Conservation (phyloP, 2,888 invertebrate species). For the Neoaliturus tenellus region DNA sequence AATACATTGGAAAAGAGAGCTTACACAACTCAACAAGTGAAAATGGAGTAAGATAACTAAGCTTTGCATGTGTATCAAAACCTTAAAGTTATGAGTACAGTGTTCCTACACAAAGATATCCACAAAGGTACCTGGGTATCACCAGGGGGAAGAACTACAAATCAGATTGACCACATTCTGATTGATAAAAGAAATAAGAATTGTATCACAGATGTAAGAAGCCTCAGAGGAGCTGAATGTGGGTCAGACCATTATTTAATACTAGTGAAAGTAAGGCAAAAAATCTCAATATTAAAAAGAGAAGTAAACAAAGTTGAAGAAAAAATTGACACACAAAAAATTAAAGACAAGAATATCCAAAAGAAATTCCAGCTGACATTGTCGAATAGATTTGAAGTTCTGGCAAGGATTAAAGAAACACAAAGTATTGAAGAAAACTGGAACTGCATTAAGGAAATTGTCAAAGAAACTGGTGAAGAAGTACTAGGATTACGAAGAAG, state of each 20-base stretch:
- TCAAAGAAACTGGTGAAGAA: background rate
- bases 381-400: background rate
- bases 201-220: background rate
- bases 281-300: background rate
- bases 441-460: background rate
- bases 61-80: slow-evolving; percentile 52
- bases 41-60: slow-evolving; percentile 18
- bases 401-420: background rate
- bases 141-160: slow-evolving; percentile 27
- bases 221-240: background rate
- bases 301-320: background rate
- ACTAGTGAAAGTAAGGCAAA: background rate
- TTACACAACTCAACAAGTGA: too few species aligned
- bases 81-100: slow-evolving; percentile 47
- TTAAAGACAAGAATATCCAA: background rate
- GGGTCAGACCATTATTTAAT: background rate
- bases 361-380: background rate
- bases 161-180: slow-evolving; percentile 50
- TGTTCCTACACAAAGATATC: slow-evolving; percentile 13
- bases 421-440: background rate
- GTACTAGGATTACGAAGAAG: background rate
- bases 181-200: background rate
- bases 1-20: too few species aligned
- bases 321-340: background rate
- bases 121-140: slow-evolving; percentile 47